phyloP scores from a whole-genome alignment of 2,113 vertebrate genomes.

The Isurus oxyrinchus region DNA sequence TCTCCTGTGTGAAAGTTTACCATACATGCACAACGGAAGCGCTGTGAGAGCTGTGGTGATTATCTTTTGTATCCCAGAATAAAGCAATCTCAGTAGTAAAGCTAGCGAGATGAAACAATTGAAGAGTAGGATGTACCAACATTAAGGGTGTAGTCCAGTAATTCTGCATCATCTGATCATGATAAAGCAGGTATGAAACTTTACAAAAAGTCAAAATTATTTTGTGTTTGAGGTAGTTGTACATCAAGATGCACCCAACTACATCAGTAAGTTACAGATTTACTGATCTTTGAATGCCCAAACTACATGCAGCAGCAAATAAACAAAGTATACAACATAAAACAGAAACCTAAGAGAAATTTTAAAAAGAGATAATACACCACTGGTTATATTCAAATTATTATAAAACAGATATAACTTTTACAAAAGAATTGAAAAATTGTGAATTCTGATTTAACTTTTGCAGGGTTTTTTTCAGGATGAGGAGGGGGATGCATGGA shows the following conservation, averaged over 20 bases:
- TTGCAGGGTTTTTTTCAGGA: neutral
- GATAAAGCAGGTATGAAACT: neutral
- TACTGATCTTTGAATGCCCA: conserved; percentile 11
- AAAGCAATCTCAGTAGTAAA: neutral
- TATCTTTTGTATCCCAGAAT: conserved; percentile 9
- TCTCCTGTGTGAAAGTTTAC: neutral
- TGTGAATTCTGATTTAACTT: neutral
- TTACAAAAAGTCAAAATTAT: neutral
- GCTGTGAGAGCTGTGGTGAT: neutral
- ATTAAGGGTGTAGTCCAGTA: neutral
- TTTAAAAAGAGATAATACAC: neutral
- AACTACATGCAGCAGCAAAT: neutral
- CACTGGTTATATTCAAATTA: conserved; percentile 4
- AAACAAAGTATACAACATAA: neutral
- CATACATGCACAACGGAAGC: neutral
- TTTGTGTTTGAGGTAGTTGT: conserved; percentile 32
- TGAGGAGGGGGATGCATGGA: neutral
- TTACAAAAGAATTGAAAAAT: conserved; percentile 31
- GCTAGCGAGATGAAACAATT: neutral
- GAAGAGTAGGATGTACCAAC: neutral
- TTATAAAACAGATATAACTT: conserved; percentile 24
- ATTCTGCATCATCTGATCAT: neutral
- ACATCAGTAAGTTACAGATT: conserved; percentile 32
- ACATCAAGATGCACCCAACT: conserved; percentile 29
- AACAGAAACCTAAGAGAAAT: conserved; percentile 11